These are phyloP conservation scores for Ophion costatus DNA, from an alignment of 2,888 invertebrate species.

Conservation along the genomic window DNA sequence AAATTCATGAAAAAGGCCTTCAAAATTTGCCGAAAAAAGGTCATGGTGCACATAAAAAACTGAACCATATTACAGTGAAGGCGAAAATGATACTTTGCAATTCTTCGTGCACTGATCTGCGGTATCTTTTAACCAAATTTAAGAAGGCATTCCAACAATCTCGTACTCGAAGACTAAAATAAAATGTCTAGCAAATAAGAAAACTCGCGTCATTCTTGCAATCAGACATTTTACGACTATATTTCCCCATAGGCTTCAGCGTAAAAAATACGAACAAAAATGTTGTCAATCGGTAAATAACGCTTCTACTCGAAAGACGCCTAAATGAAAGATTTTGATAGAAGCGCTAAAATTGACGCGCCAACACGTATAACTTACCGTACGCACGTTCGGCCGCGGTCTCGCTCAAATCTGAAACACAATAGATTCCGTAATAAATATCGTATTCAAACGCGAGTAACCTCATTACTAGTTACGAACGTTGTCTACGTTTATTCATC, in stretches of 20 bases:
- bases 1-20: no score
- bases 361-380: conserved; percentile 76
- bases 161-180: no score
- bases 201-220: no score
- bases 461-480: conserved; percentile 36
- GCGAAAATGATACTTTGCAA: no score
- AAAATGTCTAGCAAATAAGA: no score
- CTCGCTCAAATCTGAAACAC: conserved; percentile 81
- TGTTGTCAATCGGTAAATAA: neutral
- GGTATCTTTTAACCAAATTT: no score
- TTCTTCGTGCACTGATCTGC: no score
- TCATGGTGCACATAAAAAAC: no score
- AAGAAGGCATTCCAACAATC: no score
- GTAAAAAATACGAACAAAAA: neutral
- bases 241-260: neutral
- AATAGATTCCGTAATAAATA: conserved; percentile 46
- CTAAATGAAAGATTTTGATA: neutral
- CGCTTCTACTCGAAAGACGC: neutral
- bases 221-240: no score
- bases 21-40: no score
- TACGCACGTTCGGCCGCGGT: conserved; percentile 80
- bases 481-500: conserved; percentile 43
- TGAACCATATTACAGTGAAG: no score
- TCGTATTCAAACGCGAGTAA: conserved; percentile 48
- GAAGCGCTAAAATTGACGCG: neutral